Percentiles rank a stretch among this genome's conserved stretches.
These are phyloP conservation scores for Muscicapa comitata DNA, from an alignment of 2,797 vertebrate species.

Conservation along the genomic window DNA sequence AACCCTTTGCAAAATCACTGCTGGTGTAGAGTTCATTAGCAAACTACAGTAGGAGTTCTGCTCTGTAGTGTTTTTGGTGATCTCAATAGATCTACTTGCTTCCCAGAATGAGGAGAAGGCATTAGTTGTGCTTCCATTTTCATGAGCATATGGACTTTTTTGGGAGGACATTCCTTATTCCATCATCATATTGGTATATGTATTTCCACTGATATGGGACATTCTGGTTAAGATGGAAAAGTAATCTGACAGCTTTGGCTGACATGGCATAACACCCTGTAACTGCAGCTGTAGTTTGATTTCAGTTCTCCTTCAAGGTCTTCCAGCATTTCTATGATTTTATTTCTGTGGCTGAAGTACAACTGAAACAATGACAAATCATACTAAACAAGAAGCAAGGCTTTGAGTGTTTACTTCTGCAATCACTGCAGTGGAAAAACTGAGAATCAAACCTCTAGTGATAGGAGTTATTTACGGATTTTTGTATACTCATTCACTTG, in stretches of 20 bases:
- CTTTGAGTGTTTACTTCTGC: not conserved
- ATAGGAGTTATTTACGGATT: not conserved
- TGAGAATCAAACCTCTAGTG: not conserved
- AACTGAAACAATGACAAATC: not conserved
- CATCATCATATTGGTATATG: fast-evolving
- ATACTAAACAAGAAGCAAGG: not conserved
- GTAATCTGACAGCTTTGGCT: not conserved
- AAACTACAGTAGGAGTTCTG: not conserved
- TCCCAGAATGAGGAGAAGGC: not conserved
- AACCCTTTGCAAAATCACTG: not conserved
- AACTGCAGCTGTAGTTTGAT: not conserved
- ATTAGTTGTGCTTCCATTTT: not conserved
- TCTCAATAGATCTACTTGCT: not conserved
- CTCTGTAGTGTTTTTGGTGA: not conserved
- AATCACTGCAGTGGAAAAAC: not conserved
- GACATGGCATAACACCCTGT: not conserved
- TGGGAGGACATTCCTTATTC: not conserved
- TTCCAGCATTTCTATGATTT: not conserved
- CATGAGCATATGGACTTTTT: not conserved
- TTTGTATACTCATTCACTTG: not conserved
- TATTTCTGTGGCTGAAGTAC: not conserved
- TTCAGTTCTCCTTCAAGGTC: not conserved
- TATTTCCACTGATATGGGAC: not conserved
- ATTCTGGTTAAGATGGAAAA: not conserved
- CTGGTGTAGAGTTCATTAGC: not conserved